A percentile compares a stretch with the other conserved stretches of the same genome.
phyloP scores from a whole-genome alignment of 2,113 vertebrate genomes.

The Spermophilus dauricus region DNA sequence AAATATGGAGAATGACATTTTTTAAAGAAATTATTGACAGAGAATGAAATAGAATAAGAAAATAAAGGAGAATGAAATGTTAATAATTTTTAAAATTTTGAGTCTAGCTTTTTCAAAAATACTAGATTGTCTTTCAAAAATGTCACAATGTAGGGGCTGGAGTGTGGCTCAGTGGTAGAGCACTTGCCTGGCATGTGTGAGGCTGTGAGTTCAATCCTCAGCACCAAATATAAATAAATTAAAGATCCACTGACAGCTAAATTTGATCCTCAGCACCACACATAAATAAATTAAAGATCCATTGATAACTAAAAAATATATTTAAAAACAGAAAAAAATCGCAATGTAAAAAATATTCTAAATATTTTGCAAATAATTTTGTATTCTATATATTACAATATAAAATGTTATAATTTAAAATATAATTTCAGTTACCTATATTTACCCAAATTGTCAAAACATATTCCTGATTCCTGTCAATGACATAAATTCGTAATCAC shows the following conservation, averaged over 20 bases:
- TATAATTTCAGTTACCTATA: not conserved
- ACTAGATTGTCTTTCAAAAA: not conserved
- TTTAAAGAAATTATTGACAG: not conserved
- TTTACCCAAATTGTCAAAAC: not conserved
- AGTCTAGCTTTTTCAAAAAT: not conserved
- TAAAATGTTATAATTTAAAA: not conserved
- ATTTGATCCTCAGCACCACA: too few species aligned
- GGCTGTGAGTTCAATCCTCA: too few species aligned
- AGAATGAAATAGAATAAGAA: rapidly evolving
- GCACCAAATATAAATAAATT: too few species aligned
- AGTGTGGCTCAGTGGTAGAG: too few species aligned
- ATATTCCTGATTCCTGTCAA: not conserved
- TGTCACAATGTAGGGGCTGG: not conserved
- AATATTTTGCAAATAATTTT: not conserved
- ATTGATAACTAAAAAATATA: too few species aligned
- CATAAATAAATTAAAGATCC: too few species aligned
- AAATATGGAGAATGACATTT: not conserved
- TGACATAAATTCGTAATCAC: not conserved
- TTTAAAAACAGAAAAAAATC: not conserved
- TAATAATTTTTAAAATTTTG: not conserved
- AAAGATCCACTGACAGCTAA: too few species aligned
- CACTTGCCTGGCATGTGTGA: too few species aligned
- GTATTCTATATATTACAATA: not conserved
- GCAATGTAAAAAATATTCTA: not conserved
- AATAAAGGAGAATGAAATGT: not conserved